Base-by-base conservation (phyloP, 2,797 vertebrate species). In the Myotis findleyi region DNA sequence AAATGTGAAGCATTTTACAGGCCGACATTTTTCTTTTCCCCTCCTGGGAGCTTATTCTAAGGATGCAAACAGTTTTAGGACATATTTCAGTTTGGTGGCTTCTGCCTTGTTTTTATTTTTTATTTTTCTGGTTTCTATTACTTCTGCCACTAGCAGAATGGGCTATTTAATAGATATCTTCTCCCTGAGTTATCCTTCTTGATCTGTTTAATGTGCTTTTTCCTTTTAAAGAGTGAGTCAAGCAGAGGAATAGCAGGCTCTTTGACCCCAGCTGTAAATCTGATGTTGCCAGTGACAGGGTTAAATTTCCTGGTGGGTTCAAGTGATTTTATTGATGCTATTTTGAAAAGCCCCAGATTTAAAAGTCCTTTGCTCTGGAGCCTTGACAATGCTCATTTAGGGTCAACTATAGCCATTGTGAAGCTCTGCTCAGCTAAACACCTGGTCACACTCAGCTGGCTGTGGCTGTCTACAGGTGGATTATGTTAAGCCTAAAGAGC, bases 261-360 rank as follows among this genome's bases (percentile, higher is more conserved):
- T 89, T 57, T 51, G 76, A 38, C 76, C 33, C 66, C 30, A n/a
- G 23, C 23, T 79, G 0, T 89, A 95, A 93, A 92, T 89, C 66
- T 71, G 41, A 69, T 86, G 18, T 89, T 85, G 17, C 25, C n/a
- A 79, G 55, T 10, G 27, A 91, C 75, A 91, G 30, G 41, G 13
- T 84, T 85, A 85, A 68, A 76, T 47, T 51, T 49, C 41, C 7
- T 21, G 57, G n/a, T 80, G 33, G 27, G 44, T 23, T 85, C 80
- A 38, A 93, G 12, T 66, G 82, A 59, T 62, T 95, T 93, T 88
- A 85, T 59, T 53, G 44, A 21, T 55, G 30, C 10, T 3, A 33
- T 66, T 91, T 90, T 73, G 30, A 88, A 90, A 83, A 76, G 59
- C 53, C 18, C 7, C 20, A 21, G 16, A 30, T 62, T 68, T 64